Percentiles rank a stretch among this genome's conserved stretches.
Evolutionary conservation across 2,113 vertebrate genomes (phyloP).

Genomic region (Upupa epops): DNA sequence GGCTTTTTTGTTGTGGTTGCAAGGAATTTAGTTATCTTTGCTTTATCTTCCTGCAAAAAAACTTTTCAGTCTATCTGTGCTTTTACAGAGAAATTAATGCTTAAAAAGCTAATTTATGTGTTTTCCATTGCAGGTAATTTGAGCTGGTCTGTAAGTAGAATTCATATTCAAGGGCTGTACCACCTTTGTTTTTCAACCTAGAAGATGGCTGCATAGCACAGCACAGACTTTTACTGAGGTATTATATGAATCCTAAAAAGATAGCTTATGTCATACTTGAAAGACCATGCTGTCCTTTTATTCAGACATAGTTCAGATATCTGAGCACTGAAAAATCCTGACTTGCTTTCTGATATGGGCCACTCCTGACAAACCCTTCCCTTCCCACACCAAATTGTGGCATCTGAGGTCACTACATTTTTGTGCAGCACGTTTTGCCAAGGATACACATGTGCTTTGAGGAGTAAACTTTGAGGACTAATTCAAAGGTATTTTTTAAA

Average conservation of each 20-base stretch:
- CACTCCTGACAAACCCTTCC: neutral
- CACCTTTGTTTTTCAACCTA: neutral
- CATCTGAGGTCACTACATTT: neutral
- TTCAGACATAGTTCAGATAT: neutral
- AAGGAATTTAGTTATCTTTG: neutral
- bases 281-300: neutral
- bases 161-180: neutral
- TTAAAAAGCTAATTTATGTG: neutral
- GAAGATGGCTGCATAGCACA: neutral
- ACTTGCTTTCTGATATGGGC: neutral
- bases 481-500: neutral
- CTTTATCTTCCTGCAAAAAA: neutral
- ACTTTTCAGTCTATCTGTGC: neutral
- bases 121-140: neutral
- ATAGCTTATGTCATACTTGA: neutral
- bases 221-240: neutral
- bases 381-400: neutral
- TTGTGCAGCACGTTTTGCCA: neutral
- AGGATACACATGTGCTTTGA: neutral
- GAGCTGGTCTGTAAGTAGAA: neutral
- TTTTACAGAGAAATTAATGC: neutral
- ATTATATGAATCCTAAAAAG: neutral
- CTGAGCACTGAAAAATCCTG: neutral
- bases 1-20: neutral
- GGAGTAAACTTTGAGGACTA: neutral